Evolutionary conservation across 2,888 invertebrate species (phyloP), one percentile per base, ranked within the genome.

Genomic region (Hypolimnas misippus): DNA sequence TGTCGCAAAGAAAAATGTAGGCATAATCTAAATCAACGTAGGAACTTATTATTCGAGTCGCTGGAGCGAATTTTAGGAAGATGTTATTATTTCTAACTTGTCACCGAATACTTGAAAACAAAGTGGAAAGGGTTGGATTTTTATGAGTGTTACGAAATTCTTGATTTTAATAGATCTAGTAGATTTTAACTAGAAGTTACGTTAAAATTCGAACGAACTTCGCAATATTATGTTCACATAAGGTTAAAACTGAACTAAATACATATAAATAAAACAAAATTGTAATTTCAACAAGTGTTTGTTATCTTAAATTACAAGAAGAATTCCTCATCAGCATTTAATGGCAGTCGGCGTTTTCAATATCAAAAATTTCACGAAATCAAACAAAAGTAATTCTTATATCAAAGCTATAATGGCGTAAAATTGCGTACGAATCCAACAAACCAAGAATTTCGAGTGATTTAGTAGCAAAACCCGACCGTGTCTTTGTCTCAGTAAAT

Each of bases 11-110:
- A 31, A 44, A 57, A 49, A 46, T 52, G 46, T 53, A 38, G 38
- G 44, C 46, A 62, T 53, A 57, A 57, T 53, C 19, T 62, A 53
- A 62, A 62, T 62, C 52, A 62, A 38, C 38, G 52, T 57, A n/a
- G n/a, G n/a, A n/a, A 55, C 49, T 61, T 57, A 62, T 57, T 53
- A 57, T 53, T 42, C 52, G 25, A 53, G 44, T 49, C 52, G 46
- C 17, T 46, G 10, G 31, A 57, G 52, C 52, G 21, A 49, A 49
- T 46, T 46, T 44, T 8, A 51, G 51, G 38, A 42, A 31, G 31
- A 51, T 19, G 29, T 29, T 42, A 42, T 42, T 42, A 42, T 58
- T 58, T 31, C 21, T 42, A 51, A 21, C 21, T 46, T 25, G 21
- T n/a, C n/a, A n/a, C n/a, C 21, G n/a, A 46, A 6, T 21, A 21